phyloP scores from a whole-genome alignment of 2,113 vertebrate genomes.

The Ranitomeya imitator region DNA sequence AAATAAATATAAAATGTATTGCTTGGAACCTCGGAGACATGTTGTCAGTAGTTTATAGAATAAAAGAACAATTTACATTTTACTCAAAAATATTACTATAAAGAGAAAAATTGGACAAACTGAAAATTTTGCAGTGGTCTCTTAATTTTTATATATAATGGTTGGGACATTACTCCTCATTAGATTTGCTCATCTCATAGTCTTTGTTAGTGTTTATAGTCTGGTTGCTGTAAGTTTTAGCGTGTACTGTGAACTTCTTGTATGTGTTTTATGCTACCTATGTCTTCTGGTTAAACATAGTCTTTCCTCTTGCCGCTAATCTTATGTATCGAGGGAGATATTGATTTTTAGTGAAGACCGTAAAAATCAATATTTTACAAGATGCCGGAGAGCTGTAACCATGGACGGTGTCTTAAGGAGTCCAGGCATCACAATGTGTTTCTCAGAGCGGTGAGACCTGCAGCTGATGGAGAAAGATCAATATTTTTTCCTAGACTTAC shows the following conservation, averaged over 20 bases:
- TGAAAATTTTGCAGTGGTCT: no score
- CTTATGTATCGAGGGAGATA: slow-evolving; percentile 56
- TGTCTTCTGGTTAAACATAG: slow-evolving; percentile 44
- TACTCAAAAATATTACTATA: no score
- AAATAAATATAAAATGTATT: no score
- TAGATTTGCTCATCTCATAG: background rate
- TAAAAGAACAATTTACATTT: no score
- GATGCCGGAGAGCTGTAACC: slow-evolving; percentile 54
- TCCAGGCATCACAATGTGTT: slow-evolving; percentile 37
- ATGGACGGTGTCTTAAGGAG: slow-evolving; percentile 57
- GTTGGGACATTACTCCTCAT: background rate
- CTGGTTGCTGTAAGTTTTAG: background rate
- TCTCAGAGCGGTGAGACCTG: slow-evolving; percentile 52
- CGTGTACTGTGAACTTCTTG: background rate
- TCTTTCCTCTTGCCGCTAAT: slow-evolving; percentile 56
- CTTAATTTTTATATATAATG: background rate
- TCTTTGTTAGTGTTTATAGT: background rate
- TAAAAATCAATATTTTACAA: slow-evolving; percentile 61
- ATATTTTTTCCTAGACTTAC: slow-evolving; percentile 45
- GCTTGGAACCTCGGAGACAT: no score
- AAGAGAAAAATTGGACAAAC: no score
- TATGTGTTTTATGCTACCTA: background rate
- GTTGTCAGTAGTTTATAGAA: no score
- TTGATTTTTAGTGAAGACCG: slow-evolving; percentile 6
- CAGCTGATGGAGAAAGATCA: slow-evolving; percentile 59